Base-by-base conservation (phyloP, 2,888 invertebrate genomes). In the Erebia ligea region DNA sequence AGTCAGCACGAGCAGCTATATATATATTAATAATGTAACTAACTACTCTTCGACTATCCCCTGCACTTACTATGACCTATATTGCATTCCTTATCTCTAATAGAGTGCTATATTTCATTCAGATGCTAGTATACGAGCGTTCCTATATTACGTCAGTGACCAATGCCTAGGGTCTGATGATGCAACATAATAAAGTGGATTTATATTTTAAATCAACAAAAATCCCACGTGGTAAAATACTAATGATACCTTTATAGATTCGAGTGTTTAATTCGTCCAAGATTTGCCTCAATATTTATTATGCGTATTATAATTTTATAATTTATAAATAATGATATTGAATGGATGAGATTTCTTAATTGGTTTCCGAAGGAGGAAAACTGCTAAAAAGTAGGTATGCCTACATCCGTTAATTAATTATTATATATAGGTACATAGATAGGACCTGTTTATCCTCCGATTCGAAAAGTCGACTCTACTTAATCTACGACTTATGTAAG, bases 11-110 rank as follows among this genome's bases (percentile, higher is more conserved):
- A n/a, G n/a, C n/a, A n/a, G n/a, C n/a, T n/a, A n/a, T n/a, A n/a
- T n/a, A n/a, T n/a, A n/a, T n/a, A n/a, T n/a, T n/a, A n/a, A n/a
- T n/a, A n/a, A n/a, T n/a, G n/a, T n/a, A n/a, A 2, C 62, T 45
- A 48, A 21, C 25, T n/a, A 21, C 61, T 66, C 70, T 61, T 61
- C 52, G 54, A 70, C 79, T 82, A 83, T 82, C 58, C 63, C 66
- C 71, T 69, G 54, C 56, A 25, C 25, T 57, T 57, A 6, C 21
- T 57, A 25, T 25, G 25, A 25, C 90, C 91, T 80, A 90, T 82
- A 86, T 90, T 81, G 72, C 73, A 72, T 65, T 50, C 48, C 78
- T 85, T 90, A 89, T 89, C 89, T 77, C 74, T 66, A 68, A 73
- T 74, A 71, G 69, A 72, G 77, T 82, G 83, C 86, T 84, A 86